Base-by-base conservation (phyloP, 2,888 invertebrate genomes). In the Chorisops tibialis region DNA sequence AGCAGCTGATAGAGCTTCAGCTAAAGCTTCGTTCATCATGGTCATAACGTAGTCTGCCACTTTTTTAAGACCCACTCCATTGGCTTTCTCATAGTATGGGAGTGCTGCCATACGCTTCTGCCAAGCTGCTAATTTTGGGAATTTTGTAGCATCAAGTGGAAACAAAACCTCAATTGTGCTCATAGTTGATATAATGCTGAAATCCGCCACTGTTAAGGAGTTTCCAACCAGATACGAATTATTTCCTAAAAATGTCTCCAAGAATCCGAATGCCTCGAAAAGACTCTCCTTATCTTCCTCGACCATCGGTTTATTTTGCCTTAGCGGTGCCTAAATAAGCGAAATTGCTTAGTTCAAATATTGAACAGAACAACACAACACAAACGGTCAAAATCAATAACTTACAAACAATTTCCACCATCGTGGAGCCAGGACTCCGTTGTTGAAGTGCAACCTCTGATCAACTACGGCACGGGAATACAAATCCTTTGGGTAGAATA, bases 361-460 rank as follows among this genome's bases (percentile, higher is more conserved):
- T 14, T 4, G 50, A 19, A 35, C 1, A 9, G 12, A 48, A 9
- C n/a, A 22, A 11, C 6, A 35, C 7, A 11, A 35, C 6, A 9
- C 7, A 35, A 35, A 35, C 37, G 11, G 37, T 35, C 6, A 35
- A 39, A n/a, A 12, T 19, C 5, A n/a, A 22, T 21, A 45, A 64
- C 61, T 62, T 54, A 63, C 65, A 18, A 49, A 16, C 16, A 60
- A 24, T 43, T 9, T 54, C 6, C 59, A 24, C 14, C 69, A 18
- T n/a, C 61, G 60, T 0, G 59, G 59, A 35, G 70, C 72, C 35
- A 75, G 35, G 1, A 68, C 59, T 0, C 72, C 69, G 2, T 70
- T 66, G 22, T 75, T 73, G 59, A 69, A 75, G 59, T 74, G 70
- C 30, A 75, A 56, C 1, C 75, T 68, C 48, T 75, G 74, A 59